Evolutionary conservation across 2,797 vertebrate species (phyloP), one percentile per base, ranked within the genome.

Genomic region (Coregonus ussuriensis): DNA sequence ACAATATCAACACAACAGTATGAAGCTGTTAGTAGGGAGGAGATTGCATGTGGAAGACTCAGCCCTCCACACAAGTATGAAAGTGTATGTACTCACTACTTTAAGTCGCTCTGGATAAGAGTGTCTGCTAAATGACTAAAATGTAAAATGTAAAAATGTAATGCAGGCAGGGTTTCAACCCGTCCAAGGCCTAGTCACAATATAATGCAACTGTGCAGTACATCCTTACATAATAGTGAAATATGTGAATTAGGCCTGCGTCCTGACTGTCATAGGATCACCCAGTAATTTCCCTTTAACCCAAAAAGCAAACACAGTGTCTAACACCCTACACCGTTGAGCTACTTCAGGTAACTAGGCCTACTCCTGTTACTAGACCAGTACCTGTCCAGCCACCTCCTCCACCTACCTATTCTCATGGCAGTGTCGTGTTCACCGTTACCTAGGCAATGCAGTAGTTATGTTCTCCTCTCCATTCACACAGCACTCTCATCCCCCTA

Each of bases 371-470:
- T 92, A 80, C 85, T 79, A 74, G 76, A 5, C 75, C 78, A 6
- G 72, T 68, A 81, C 76, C 89, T 82, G 82, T 88, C 81, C 81
- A 81, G 78, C 84, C 83, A 79, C 84, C 77, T 83, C 86, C 83
- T 82, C 25, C 59, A 25, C 21, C 86, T 79, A 73, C 77, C 67
- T 78, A 85, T 81, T 85, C 77, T 80, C 78, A 1, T 85, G 77
- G 83, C 47, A 18, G 89, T 91, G 87, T 94, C 88, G 78, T 81
- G 89, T 93, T 93, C 81, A 77, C 75, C 3, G 92, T 95, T 90
- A 83, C 93, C 88, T 63, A 37, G 82, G 91, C 89, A 94, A 94
- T 93, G 2, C 79, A 51, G 82, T 51, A 87, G 91, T 93, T 93
- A 89, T 87, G 85, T 93, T 93, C 89, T 35, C 82, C 77, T 86